Conservation (phyloP, 2,797 vertebrate species). For the Crypturellus tataupa region DNA sequence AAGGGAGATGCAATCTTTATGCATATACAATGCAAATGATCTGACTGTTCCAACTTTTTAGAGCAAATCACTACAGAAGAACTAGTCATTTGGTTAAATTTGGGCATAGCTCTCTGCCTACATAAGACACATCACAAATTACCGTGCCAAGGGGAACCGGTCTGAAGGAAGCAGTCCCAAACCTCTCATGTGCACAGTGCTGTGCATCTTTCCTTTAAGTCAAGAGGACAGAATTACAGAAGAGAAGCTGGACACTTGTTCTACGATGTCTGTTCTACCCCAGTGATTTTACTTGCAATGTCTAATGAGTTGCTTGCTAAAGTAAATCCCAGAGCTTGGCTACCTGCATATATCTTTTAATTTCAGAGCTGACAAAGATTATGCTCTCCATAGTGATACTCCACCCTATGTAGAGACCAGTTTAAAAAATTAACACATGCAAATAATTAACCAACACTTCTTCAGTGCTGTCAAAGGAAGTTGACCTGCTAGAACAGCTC, state of each 20-base stretch:
- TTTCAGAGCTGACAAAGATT: background rate
- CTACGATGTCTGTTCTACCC: background rate
- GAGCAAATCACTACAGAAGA: rapidly evolving
- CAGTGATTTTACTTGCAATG: background rate
- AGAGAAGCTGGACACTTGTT: background rate
- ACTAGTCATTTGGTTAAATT: background rate
- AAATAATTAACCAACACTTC: background rate
- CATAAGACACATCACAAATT: background rate
- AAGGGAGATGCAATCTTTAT: background rate
- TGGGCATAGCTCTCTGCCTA: background rate
- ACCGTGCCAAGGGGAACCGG: background rate
- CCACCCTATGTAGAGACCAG: background rate
- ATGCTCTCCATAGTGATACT: background rate
- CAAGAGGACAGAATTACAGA: background rate
- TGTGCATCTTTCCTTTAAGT: background rate
- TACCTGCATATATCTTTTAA: background rate
- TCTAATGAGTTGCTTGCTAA: background rate
- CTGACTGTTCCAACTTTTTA: background rate
- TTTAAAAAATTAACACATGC: background rate
- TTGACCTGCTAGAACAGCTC: too few species aligned
- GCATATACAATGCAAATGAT: background rate
- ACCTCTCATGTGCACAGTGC: background rate
- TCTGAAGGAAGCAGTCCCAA: background rate
- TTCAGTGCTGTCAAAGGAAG: background rate
- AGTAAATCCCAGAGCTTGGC: background rate